Evolutionary conservation across 2,888 invertebrate genomes (phyloP).

Genomic region (Volucella inflata): DNA sequence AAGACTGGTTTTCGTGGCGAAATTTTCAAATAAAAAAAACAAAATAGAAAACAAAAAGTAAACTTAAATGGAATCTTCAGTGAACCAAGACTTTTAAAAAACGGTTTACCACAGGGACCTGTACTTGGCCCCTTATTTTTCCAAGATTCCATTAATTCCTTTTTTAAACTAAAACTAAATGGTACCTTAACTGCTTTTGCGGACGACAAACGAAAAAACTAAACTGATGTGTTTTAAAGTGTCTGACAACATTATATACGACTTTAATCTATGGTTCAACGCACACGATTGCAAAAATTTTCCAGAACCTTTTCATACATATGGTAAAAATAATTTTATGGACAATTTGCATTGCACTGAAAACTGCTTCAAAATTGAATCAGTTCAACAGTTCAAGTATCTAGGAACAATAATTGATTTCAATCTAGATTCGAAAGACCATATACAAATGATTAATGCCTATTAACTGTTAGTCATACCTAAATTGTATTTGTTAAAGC

Average conservation of each 20-base stretch:
- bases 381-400: slow-evolving; percentile 18
- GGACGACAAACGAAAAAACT: slow-evolving; percentile 7
- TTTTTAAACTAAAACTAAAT: too few species aligned
- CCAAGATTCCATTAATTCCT: slow-evolving; percentile 10
- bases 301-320: too few species aligned
- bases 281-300: too few species aligned
- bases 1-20: slow-evolving; percentile 19
- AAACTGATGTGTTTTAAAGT: slow-evolving; percentile 11
- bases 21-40: slow-evolving; percentile 5
- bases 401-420: slow-evolving; percentile 3
- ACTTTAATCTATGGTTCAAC: too few species aligned
- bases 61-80: not conserved
- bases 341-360: too few species aligned
- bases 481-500: slow-evolving; percentile 11
- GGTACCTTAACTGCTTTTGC: slow-evolving; percentile 14
- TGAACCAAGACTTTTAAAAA: not conserved
- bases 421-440: slow-evolving; percentile 28
- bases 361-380: too few species aligned
- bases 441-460: slow-evolving; percentile 6
- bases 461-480: slow-evolving; percentile 12
- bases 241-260: not conserved
- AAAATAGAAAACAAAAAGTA: not conserved
- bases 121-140: slow-evolving; percentile 29
- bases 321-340: too few species aligned
- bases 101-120: slow-evolving; percentile 24